Base-by-base conservation (phyloP, 37 sponge, comb jelly and placozoan species). In the Crambe crambe region DNA sequence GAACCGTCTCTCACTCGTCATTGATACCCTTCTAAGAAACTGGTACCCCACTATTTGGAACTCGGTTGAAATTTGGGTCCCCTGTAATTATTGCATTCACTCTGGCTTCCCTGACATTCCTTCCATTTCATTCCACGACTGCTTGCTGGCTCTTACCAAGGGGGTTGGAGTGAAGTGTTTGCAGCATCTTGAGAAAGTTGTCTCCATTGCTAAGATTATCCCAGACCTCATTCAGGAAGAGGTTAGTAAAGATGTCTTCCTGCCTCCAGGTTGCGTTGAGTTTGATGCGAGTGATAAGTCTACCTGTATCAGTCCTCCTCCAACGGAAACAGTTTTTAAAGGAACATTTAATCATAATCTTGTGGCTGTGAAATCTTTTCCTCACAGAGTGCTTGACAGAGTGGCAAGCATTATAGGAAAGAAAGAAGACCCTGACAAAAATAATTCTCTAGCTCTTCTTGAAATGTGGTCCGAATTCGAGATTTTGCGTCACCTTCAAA, bases 11-110 rank as follows among this genome's bases (percentile, higher is more conserved):
- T 62, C 71, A 9, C 70, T 72, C 61, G 58, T 73, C 30, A 56
- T 86, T 29, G 83, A 80, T 29, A 83, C 78, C 34, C 79, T 91
- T n/a, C 61, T 91, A n/a, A 70, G 26, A 34, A 83, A 86, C 47
- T 91, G 91, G 91, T 91, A 82, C 56, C 87, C 91, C 18, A 56
- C 25, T 8, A 9, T 91, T 15, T 91, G 91, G 91, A 39, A 44
- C 0, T 51, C 71, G 0, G 80, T 83, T 2, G 72, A 78, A 43
- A 42, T 86, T 2, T 77, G 72, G 64, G 76, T 86, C 22, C 87
- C 83, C 0, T 91, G 91, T 63, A 70, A 73, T 37, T 65, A 74
- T 37, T 91, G 91, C 56, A 72, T 64, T 40, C 31, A 56, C 23
- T 27, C 29, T 6, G 39, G 34, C 0, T 54, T 20, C 20, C 65